These are phyloP conservation scores for Spinibarbus caldwelli DNA, from an alignment of 2,797 vertebrate species.

Conservation along the genomic window DNA sequence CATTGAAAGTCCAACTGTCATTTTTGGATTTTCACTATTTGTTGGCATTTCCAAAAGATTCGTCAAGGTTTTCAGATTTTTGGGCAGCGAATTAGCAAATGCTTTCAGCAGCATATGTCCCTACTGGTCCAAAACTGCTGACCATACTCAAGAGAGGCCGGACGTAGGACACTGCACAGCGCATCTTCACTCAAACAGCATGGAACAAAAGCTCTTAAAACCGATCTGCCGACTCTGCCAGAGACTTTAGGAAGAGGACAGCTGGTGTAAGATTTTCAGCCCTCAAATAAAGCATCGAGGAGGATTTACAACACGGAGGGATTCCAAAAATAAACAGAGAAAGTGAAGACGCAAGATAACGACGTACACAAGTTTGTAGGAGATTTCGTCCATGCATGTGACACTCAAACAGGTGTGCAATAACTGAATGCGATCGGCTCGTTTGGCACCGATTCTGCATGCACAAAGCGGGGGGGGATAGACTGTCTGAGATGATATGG, in stretches of 20 bases:
- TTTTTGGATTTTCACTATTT: slow-evolving; percentile 6
- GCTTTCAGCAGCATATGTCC: slow-evolving; percentile 40
- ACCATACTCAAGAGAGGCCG: slow-evolving; percentile 34
- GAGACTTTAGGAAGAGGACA: slow-evolving; percentile 36
- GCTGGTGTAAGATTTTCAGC: slow-evolving; percentile 50
- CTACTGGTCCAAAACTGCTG: slow-evolving; percentile 32
- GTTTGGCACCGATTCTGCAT: neutral
- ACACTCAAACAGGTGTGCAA: slow-evolving; percentile 25
- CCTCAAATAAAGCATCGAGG: slow-evolving; percentile 21
- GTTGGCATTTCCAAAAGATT: slow-evolving; percentile 15
- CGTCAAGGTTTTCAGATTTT: slow-evolving; percentile 29
- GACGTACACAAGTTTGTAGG: neutral
- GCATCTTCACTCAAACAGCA: slow-evolving; percentile 25
- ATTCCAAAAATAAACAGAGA: slow-evolving; percentile 36
- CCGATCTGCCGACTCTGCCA: slow-evolving; percentile 23
- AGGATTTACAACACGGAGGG: slow-evolving; percentile 37
- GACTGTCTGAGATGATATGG: neutral
- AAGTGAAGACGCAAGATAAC: neutral
- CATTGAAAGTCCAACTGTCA: slow-evolving; percentile 23
- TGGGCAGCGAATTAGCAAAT: slow-evolving; percentile 8
- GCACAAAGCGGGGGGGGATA: neutral
- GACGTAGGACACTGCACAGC: neutral
- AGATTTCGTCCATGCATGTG: neutral
- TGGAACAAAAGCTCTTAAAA: slow-evolving; percentile 36
- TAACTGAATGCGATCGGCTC: neutral